These are phyloP conservation scores for Ceratina calcarata DNA, from an alignment of 1,140 invertebrate genomes.

Conservation along the genomic window DNA sequence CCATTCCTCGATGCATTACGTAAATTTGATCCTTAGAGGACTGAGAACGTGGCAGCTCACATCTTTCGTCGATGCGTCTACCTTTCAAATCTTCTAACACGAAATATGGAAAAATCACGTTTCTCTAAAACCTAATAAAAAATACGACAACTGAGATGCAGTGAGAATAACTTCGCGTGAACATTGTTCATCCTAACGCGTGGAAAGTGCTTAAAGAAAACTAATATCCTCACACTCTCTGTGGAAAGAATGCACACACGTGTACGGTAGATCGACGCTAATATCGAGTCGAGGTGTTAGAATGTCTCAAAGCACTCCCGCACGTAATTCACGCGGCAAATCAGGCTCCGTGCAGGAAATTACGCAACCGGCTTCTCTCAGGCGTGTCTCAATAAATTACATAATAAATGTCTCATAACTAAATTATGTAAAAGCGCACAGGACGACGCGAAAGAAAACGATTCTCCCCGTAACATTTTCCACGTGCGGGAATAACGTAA, in stretches of 20 bases:
- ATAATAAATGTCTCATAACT: conserved; percentile 46
- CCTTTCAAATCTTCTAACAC: too few relatives aligned
- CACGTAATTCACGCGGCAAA: conserved; percentile 32
- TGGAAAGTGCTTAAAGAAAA: too few relatives aligned
- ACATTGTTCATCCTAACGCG: not conserved
- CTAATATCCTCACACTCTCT: not conserved
- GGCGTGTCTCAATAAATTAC: conserved; percentile 45
- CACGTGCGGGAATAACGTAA: not conserved
- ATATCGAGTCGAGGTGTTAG: conserved; percentile 10
- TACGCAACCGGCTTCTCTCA: conserved; percentile 17
- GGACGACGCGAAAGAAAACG: not conserved
- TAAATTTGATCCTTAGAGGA: conserved; percentile 6
- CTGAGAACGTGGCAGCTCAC: not conserved
- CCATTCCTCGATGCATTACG: conserved; percentile 16
- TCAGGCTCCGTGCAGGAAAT: conserved; percentile 14
- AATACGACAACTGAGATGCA: too few relatives aligned
- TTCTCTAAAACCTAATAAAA: too few relatives aligned
- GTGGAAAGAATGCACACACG: not conserved
- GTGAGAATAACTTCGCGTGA: too few relatives aligned
- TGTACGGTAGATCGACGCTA: not conserved
- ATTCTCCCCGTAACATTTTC: not conserved
- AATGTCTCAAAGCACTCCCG: conserved; percentile 1
- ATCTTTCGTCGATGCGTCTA: not conserved
- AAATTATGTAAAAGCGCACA: conserved; percentile 41
- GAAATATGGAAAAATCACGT: not conserved